Evolutionary conservation across 2,888 invertebrate species (phyloP), one percentile per base, ranked within the genome.

Genomic region (Digitonthophagus gazella): DNA sequence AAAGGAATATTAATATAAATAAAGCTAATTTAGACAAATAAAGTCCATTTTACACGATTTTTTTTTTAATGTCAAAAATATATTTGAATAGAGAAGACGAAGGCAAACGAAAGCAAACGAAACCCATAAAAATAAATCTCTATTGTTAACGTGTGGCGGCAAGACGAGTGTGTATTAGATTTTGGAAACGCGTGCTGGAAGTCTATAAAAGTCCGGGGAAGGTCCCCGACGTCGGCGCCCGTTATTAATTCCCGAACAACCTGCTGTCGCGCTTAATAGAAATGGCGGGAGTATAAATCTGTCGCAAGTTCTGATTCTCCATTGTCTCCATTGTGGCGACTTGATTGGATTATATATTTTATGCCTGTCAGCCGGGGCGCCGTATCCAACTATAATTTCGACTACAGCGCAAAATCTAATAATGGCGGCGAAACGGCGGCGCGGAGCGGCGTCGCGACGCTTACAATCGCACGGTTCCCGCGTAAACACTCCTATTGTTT

Each of bases 261-360:
- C 71, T 70, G 71, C 71, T 72, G 70, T 73, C 71, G 61, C 44
- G 66, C 72, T 72, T 73, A 74, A 74, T 75, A 74, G 74, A 73
- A 76, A 74, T 70, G 72, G 73, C 69, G 69, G 61, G 72, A 75
- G 73, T 78, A 80, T 81, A 81, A 80, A 81, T 80, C 80, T 80
- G 79, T 78, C 80, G 76, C 79, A 78, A 78, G 76, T 79, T 79
- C 78, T 78, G 79, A 80, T 80, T 80, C 78, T 75, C 79, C 75
- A 80, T 81, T 81, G 81, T 81, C 79, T 80, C 80, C 79, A 80
- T 81, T 81, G 80, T 81, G 76, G 76, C 75, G 75, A 74, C 77
- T 72, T 79, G 79, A 81, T 81, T 81, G 81, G 80, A 79, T 79
- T 78, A 79, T 80, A 80, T 78, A 78, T 80, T 79, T 78, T 78